Percentiles rank a stretch among this genome's conserved stretches.
Evolutionary conservation across 2,888 invertebrate species (phyloP).

Genomic region (Lordiphosa fenestrarum): DNA sequence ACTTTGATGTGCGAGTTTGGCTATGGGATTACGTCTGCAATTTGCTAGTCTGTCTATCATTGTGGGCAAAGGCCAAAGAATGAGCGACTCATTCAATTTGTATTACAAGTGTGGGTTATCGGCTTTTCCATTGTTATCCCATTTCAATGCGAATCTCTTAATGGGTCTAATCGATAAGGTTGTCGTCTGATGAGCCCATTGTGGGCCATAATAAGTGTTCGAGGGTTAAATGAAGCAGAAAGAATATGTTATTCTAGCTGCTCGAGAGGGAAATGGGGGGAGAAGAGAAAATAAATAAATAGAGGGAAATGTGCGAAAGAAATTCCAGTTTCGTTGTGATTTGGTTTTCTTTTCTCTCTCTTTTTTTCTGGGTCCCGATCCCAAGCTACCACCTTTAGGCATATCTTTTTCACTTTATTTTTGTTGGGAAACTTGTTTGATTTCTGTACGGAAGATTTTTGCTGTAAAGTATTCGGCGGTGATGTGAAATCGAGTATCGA

Average conservation of each 20-base stretch:
- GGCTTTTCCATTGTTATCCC: slow-evolving; percentile 47
- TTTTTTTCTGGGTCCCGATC: no score
- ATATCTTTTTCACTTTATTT: no score
- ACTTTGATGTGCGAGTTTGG: slow-evolving; percentile 39
- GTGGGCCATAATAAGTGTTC: slow-evolving; percentile 18
- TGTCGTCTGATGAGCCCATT: slow-evolving; percentile 38
- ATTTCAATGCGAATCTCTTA: slow-evolving; percentile 36
- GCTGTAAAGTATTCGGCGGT: no score
- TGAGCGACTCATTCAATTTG: slow-evolving; percentile 27
- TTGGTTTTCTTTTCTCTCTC: no score
- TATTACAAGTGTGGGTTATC: slow-evolving; percentile 16
- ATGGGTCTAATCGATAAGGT: slow-evolving; percentile 59
- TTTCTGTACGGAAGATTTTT: no score
- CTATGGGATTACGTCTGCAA: slow-evolving; percentile 8
- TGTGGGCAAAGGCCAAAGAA: background rate
- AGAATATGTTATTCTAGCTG: slow-evolving; percentile 8
- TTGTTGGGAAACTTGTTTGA: no score
- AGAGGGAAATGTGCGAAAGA: no score
- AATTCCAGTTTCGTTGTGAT: no score
- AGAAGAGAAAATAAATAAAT: background rate
- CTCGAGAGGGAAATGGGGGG: background rate
- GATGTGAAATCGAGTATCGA: no score
- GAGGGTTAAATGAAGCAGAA: slow-evolving; percentile 26
- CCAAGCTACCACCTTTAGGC: no score
- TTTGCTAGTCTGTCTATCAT: slow-evolving; percentile 15